Evolutionary conservation across 1,140 invertebrate species (phyloP).

Genomic region (Mizuhopecten yessoensis): DNA sequence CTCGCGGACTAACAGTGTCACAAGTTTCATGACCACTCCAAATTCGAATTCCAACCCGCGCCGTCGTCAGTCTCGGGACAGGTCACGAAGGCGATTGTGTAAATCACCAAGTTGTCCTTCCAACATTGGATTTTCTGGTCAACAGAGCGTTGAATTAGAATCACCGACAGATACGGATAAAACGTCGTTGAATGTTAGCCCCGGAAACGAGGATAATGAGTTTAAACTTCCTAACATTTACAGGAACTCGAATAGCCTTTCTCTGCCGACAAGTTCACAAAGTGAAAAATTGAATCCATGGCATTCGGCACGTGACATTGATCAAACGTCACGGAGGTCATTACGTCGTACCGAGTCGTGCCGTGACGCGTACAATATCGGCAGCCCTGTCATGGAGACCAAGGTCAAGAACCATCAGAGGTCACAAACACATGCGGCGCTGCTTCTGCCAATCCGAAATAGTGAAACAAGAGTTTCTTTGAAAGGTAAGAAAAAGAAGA

Average conservation of each 20-base stretch:
- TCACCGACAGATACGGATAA: constrained; percentile 3
- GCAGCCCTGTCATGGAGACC: constrained; percentile 15
- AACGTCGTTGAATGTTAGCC: constrained; percentile 40
- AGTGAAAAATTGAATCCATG: constrained; percentile 48
- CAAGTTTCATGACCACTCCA: neutral
- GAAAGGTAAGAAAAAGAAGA: constrained; percentile 60
- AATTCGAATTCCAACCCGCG: neutral
- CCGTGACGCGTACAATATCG: constrained; percentile 35
- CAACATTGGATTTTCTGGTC: constrained; percentile 46
- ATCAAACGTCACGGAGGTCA: constrained; percentile 47
- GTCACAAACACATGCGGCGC: constrained; percentile 56
- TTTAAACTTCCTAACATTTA: constrained; percentile 58
- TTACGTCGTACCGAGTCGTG: constrained; percentile 55
- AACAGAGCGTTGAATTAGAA: constrained; percentile 38
- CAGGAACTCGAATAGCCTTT: constrained; percentile 49
- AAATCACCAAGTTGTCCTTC: constrained; percentile 60
- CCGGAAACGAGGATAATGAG: constrained; percentile 46
- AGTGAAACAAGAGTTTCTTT: constrained; percentile 40
- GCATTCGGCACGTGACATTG: constrained; percentile 41
- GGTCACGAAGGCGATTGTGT: constrained; percentile 46
- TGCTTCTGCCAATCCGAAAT: constrained; percentile 59
- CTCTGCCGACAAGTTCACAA: constrained; percentile 44
- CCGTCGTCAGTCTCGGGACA: neutral
- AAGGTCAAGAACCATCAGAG: constrained; percentile 51
- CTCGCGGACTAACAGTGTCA: neutral